Evolutionary conservation across 2,797 vertebrate genomes (phyloP), one percentile per base, ranked within the genome.

Genomic region (Yasuhikotakia modesta): DNA sequence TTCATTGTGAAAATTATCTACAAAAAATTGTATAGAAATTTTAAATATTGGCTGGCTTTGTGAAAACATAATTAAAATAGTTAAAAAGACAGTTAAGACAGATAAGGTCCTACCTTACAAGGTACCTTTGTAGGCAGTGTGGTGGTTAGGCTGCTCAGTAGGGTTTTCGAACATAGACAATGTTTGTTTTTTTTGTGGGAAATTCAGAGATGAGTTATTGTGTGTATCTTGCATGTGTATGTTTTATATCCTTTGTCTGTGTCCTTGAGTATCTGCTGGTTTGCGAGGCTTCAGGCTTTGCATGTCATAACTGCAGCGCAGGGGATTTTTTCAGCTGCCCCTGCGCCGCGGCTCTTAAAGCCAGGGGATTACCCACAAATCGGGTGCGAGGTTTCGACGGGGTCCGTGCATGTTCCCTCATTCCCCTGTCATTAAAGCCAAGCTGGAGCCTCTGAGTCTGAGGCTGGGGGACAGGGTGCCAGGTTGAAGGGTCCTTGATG

Each of bases 391-490:
- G 88, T 89, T 89, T 88, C 86, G 90, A 85, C 89, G 86, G 85
- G 88, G 88, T 88, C 87, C 87, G 84, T 84, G 89, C 86, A 85
- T 66, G 74, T 88, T 89, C 73, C 4, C 81, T 82, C 81, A 19
- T 58, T 67, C 0, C 67, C 72, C 86, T 90, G 88, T 88, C 90
- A 91, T 88, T 86, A 85, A 84, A 64, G 83, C 84, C 83, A 73
- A 11, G 71, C 86, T 89, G 90, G 91, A 92, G 91, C 90, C 89
- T 87, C 84, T 78, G 86, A 87, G 90, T 93, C 90, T 91, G 89
- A 90, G 85, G 83, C 79, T 81, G 72, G 55, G 79, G 64, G 50
- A 72, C 17, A 50, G 83, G 65, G 81, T 74, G 83, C 19, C 63
- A 82, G 83, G 85, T 88, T 90, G 84, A 85, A 87, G 87, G 87